These are phyloP conservation scores for Misgurnus anguillicaudatus DNA, from an alignment of 2,113 vertebrate species.

Conservation along the genomic window DNA sequence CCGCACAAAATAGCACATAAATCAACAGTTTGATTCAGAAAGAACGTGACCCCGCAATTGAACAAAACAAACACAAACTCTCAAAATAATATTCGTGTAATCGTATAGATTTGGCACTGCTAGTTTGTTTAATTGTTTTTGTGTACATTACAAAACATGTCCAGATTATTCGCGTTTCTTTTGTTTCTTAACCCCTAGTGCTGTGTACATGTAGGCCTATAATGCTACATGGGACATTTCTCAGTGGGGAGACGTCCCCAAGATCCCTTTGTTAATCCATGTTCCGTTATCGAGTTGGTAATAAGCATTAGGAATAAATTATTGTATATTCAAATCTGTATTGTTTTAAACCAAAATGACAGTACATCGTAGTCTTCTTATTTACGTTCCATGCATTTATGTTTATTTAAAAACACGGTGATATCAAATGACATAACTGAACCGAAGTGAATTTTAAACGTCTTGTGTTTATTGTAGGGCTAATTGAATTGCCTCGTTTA, in stretches of 20 bases:
- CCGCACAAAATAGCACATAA: background rate
- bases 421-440: too few relatives aligned
- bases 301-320: background rate
- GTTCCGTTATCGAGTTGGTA: constrained; percentile 24
- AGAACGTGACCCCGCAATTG: background rate
- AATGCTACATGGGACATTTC: constrained; percentile 60
- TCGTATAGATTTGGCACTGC: background rate
- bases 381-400: background rate
- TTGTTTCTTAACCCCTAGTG: constrained; percentile 65
- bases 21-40: background rate
- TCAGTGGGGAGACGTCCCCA: constrained; percentile 60
- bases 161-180: constrained; percentile 9
- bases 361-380: too few relatives aligned
- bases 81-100: background rate
- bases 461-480: background rate
- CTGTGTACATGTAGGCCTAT: constrained; percentile 64
- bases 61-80: background rate
- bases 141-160: background rate
- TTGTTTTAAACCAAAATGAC: background rate
- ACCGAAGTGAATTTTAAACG: background rate
- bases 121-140: background rate
- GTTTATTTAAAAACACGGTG: background rate
- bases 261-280: constrained; percentile 52
- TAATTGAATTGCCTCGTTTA: background rate
- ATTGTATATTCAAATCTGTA: background rate